phyloP scores from a whole-genome alignment of 2,888 invertebrate species.

The Cactoblastis cactorum region DNA sequence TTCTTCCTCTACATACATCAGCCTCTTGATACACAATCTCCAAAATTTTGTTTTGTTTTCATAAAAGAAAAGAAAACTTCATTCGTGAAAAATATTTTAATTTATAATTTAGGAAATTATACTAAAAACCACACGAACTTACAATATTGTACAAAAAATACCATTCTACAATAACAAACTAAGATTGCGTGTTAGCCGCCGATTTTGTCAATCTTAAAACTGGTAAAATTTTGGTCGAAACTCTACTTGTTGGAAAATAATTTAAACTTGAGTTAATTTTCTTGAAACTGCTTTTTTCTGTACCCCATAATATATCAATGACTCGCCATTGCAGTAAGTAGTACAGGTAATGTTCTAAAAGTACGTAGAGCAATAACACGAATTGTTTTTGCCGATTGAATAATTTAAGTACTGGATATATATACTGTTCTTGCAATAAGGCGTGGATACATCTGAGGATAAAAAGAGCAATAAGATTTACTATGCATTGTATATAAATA shows the following conservation, averaged over 20 bases:
- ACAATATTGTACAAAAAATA: too few species aligned
- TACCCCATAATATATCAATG: constrained; percentile 52
- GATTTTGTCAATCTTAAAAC: neutral
- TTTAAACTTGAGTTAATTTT: neutral
- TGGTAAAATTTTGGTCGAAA: constrained; percentile 8
- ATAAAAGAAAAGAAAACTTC: too few species aligned
- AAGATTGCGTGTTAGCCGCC: neutral
- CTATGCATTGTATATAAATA: neutral
- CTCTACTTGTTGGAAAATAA: neutral
- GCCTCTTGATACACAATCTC: too few species aligned
- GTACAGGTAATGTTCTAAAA: constrained; percentile 51
- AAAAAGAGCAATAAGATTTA: constrained; percentile 20
- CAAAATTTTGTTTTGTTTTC: too few species aligned
- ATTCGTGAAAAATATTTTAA: too few species aligned
- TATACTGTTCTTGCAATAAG: constrained; percentile 41
- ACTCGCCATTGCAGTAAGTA: constrained; percentile 55
- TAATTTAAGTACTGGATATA: constrained; percentile 51
- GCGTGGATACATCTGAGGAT: constrained; percentile 45
- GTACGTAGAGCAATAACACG: constrained; percentile 36
- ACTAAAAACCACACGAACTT: too few species aligned
- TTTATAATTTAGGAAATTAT: too few species aligned
- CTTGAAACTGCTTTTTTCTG: constrained; percentile 26
- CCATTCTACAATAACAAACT: too few species aligned
- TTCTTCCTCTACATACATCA: too few species aligned
- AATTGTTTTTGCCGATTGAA: constrained; percentile 37